Conservation (phyloP, 2,113 vertebrate species). For the Chaenogobius annularis region DNA sequence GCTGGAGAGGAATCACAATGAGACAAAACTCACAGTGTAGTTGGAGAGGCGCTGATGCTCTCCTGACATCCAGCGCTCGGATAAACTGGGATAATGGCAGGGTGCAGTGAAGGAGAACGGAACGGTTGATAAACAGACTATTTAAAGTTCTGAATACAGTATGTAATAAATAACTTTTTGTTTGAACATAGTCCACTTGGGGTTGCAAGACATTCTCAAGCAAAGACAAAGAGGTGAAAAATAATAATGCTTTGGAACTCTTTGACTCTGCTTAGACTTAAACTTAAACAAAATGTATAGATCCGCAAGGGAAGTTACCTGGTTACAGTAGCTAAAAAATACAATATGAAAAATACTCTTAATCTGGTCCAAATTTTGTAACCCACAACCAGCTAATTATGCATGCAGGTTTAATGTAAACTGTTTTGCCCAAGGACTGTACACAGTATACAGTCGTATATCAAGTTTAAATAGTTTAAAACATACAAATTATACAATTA, state of each 20-base stretch:
- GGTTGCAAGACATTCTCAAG: background rate
- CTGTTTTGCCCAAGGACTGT: too few relatives aligned
- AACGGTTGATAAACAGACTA: conserved; percentile 12
- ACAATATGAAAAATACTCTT: too few relatives aligned
- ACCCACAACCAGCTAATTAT: too few relatives aligned
- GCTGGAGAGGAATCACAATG: conserved; percentile 55
- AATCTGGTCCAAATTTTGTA: too few relatives aligned
- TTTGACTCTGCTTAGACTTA: too few relatives aligned
- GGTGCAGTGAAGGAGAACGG: conserved; percentile 25
- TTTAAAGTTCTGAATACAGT: background rate
- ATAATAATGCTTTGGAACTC: background rate
- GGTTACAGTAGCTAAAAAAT: too few relatives aligned
- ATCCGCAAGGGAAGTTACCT: too few relatives aligned
- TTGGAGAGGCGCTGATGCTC: conserved; percentile 29
- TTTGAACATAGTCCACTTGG: background rate
- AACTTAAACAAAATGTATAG: too few relatives aligned
- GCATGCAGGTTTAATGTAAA: too few relatives aligned
- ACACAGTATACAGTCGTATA: too few relatives aligned
- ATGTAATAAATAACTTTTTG: background rate
- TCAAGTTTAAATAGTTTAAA: too few relatives aligned
- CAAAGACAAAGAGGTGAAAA: background rate
- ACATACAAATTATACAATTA: too few relatives aligned
- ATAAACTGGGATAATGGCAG: conserved; percentile 34
- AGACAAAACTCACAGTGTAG: conserved; percentile 37
- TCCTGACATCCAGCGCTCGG: conserved; percentile 29